Evolutionary conservation across 1,140 invertebrate species (phyloP).

Genomic region (Catajapyx aquilonaris): DNA sequence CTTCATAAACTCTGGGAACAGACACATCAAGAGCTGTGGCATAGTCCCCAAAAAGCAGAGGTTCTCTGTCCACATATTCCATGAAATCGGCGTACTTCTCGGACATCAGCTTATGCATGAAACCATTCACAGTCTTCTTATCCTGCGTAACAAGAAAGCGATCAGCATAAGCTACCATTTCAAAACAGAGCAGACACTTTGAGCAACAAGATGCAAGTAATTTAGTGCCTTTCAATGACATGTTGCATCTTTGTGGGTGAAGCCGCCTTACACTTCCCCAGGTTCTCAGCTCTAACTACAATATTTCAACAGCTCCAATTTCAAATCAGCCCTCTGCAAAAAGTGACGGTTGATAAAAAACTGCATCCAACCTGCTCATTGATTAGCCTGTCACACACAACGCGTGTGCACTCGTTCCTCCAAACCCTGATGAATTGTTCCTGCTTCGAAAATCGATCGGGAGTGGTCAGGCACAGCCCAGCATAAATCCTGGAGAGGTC

Average conservation of each 20-base stretch:
- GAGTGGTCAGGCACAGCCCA: conserved; percentile 52
- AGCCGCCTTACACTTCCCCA: too few relatives aligned
- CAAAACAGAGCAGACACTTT: too few relatives aligned
- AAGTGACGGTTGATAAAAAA: too few relatives aligned
- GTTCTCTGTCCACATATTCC: conserved; percentile 51
- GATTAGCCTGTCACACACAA: conserved; percentile 70
- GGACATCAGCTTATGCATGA: conserved; percentile 26
- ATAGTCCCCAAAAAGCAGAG: conserved; percentile 69
- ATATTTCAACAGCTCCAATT: too few relatives aligned
- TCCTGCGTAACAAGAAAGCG: too few relatives aligned
- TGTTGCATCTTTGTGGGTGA: too few relatives aligned
- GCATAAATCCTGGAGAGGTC: conserved; percentile 64
- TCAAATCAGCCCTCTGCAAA: too few relatives aligned
- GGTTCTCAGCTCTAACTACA: too few relatives aligned
- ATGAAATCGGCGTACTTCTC: conserved; percentile 22
- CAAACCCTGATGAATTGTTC: conserved; percentile 61
- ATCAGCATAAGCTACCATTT: too few relatives aligned
- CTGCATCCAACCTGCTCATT: conserved; percentile 31
- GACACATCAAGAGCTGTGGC: conserved; percentile 57
- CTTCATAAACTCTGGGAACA: conserved; percentile 62
- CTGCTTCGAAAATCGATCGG: conserved; percentile 34
- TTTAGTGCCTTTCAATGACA: too few relatives aligned
- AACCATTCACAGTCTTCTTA: conserved; percentile 21
- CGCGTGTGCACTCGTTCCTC: conserved; percentile 69
- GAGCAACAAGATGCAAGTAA: too few relatives aligned